Conservation (phyloP, 2,888 invertebrate genomes). For the Eubasilissa splendida region DNA sequence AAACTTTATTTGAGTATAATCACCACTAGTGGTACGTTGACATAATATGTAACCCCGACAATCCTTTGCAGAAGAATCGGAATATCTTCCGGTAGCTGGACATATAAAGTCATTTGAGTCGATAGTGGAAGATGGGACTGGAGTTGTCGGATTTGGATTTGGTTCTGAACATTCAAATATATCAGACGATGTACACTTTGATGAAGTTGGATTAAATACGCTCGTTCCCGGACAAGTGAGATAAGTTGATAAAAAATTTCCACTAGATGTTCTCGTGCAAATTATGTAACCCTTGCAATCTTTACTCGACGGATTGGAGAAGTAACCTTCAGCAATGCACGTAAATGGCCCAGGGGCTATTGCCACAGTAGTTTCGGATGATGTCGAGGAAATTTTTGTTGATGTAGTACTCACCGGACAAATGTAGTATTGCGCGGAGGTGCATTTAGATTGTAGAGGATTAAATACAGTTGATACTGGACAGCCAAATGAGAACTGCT, state of each 20-base stretch:
- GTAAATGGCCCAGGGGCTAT: background rate
- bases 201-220: constrained; percentile 11
- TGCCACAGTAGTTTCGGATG: background rate
- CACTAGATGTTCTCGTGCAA: constrained; percentile 4
- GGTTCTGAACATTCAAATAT: constrained; percentile 1
- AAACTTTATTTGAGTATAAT: constrained; percentile 5
- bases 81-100: constrained; percentile 1
- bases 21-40: background rate
- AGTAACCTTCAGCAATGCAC: constrained; percentile 10
- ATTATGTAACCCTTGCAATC: constrained; percentile 8
- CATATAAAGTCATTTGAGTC: background rate
- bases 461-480: constrained; percentile 1
- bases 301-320: background rate
- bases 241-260: constrained; percentile 4
- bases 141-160: background rate
- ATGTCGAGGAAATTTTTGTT: constrained; percentile 10
- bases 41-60: constrained; percentile 15
- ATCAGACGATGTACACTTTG: constrained; percentile 14
- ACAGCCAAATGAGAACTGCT: constrained; percentile 17
- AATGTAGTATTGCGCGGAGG: background rate
- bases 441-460: constrained; percentile 12
- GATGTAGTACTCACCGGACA: background rate
- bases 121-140: background rate
- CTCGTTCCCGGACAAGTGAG: constrained; percentile 8
- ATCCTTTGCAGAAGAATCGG: constrained; percentile 9